phyloP scores from a whole-genome alignment of 2,113 vertebrate species.

The Anas platyrhynchos region DNA sequence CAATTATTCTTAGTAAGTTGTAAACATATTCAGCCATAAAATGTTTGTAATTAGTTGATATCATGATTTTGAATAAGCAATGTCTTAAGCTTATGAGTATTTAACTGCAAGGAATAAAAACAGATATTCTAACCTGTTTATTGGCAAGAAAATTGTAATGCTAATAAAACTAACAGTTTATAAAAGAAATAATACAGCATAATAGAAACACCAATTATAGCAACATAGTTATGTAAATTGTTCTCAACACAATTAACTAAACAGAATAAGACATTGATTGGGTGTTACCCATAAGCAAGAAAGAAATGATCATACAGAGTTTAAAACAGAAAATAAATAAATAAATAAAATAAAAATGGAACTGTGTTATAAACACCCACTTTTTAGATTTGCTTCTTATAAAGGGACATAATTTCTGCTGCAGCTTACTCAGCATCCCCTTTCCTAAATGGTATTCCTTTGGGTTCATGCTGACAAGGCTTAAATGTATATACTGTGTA shows the following conservation, averaged over 20 bases:
- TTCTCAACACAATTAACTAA: constrained; percentile 11
- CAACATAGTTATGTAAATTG: not conserved
- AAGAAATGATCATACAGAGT: not conserved
- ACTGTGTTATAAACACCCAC: not conserved
- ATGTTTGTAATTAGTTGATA: not conserved
- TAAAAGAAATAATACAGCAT: not conserved
- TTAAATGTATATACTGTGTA: not conserved
- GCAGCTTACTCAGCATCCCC: not conserved
- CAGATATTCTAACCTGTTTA: not conserved
- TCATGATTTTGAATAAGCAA: not conserved
- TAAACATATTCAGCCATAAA: not conserved
- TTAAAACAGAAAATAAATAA: not conserved
- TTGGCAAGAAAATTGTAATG: not conserved
- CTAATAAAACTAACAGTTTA: not conserved
- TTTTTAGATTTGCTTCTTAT: not conserved
- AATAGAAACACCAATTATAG: not conserved
- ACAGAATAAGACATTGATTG: not conserved
- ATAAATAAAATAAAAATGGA: not conserved
- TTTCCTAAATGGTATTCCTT: not conserved
- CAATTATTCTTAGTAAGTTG: not conserved
- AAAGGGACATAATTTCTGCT: not conserved
- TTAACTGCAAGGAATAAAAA: not conserved
- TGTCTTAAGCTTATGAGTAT: not conserved
- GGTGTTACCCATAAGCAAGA: not conserved
- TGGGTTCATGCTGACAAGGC: not conserved